Percentiles rank a stretch among this genome's conserved stretches.
Conservation (phyloP, 2,888 invertebrate species). For the Pyrrhia umbra region DNA sequence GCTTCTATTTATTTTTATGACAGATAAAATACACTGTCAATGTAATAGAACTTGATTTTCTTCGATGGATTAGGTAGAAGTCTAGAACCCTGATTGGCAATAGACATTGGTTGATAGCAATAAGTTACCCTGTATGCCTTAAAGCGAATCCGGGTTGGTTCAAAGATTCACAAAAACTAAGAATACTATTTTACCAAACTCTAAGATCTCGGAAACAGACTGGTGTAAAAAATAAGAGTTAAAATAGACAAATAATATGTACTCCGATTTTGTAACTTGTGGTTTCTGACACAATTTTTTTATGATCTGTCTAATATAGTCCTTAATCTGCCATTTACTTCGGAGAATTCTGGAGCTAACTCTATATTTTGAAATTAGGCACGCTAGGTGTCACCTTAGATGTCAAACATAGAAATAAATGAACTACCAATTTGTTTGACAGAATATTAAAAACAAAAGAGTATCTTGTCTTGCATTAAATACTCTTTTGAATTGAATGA, state of each 20-base stretch:
- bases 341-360: background rate
- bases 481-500: background rate
- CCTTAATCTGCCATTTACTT: background rate
- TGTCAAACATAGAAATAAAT: background rate
- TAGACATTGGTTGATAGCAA: too few relatives aligned
- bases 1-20: constrained; percentile 1
- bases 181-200: too few relatives aligned
- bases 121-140: too few relatives aligned
- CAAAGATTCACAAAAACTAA: too few relatives aligned
- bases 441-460: background rate
- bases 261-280: too few relatives aligned
- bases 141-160: background rate
- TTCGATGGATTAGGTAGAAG: too few relatives aligned
- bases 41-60: background rate
- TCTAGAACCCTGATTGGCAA: too few relatives aligned
- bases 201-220: too few relatives aligned
- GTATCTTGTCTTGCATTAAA: background rate
- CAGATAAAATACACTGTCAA: background rate
- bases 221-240: too few relatives aligned
- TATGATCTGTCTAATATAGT: background rate
- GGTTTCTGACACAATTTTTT: background rate
- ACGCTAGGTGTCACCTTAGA: background rate
- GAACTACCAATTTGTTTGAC: background rate
- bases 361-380: background rate
- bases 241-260: background rate